A percentile compares a stretch with the other conserved stretches of the same genome.
Conservation (phyloP, 2,888 invertebrate genomes). For the Coleophora deauratella region DNA sequence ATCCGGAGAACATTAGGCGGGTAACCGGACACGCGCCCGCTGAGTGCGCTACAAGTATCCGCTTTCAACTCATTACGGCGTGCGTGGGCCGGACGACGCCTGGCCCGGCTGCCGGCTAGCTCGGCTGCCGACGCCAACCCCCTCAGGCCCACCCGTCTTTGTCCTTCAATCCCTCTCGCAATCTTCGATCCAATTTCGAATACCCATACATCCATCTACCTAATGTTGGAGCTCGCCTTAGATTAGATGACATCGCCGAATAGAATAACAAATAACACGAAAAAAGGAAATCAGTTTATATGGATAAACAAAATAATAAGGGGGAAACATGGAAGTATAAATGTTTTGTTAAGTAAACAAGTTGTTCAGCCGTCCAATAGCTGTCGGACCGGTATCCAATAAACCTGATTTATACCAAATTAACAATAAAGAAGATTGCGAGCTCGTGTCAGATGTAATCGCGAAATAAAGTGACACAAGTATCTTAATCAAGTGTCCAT, state of each 20-base stretch:
- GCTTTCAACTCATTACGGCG: conserved; percentile 74
- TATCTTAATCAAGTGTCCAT: conserved; percentile 71
- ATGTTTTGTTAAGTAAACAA: too few species aligned
- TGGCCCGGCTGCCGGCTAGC: conserved; percentile 23
- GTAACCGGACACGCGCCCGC: conserved; percentile 73
- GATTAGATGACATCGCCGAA: conserved; percentile 38
- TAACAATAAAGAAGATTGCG: conserved; percentile 57
- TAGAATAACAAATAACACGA: background rate
- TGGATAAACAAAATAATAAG: too few species aligned
- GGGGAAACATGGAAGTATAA: too few species aligned
- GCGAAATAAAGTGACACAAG: conserved; percentile 66
- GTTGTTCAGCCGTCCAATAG: background rate
- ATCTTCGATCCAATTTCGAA: conserved; percentile 70
- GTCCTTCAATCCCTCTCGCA: conserved; percentile 69
- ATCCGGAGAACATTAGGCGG: conserved; percentile 73
- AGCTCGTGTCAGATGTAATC: conserved; percentile 61
- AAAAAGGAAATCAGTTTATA: too few species aligned
- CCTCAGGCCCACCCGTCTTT: conserved; percentile 44
- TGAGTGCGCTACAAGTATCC: conserved; percentile 75
- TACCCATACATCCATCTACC: conserved; percentile 58
- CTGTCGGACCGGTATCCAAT: conserved; percentile 19
- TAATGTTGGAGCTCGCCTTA: conserved; percentile 53
- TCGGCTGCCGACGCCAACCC: conserved; percentile 8
- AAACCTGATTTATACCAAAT: conserved; percentile 42
- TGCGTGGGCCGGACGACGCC: conserved; percentile 50